Base-by-base conservation (phyloP, 1,140 invertebrate genomes). In the Drosophila equinoxialis region DNA sequence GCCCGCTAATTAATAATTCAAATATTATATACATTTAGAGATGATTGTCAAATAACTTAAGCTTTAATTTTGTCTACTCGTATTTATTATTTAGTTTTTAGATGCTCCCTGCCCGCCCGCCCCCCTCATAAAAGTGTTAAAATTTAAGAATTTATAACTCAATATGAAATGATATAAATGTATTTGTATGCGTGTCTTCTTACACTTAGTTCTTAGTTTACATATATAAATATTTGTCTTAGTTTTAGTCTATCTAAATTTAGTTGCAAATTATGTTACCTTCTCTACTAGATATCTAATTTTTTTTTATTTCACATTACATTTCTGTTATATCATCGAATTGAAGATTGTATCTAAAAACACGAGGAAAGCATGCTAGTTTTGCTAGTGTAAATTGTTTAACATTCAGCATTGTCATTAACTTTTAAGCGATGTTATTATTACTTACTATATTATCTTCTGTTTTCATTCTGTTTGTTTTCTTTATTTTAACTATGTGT, bases 1-100 rank as follows among this genome's bases (percentile, higher is more conserved):
- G 45, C 63, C 68, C 64, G 61, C 70, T 74, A 59, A 55, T 37
- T 37, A 37, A 37, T 10, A 59, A 55, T 11, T 37, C 0, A 23
- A 23, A 37, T 37, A 57, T 11, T n/a, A 26, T n/a, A 57, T 30
- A 37, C 20, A 55, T 55, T 68, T 70, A 77, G 62, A 55, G 76
- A 76, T 61, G 74, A 65, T 42, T 65, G 67, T 77, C 68, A 48
- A 61, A 74, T 66, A 60, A 79, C 55, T 72, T 87, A 83, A 87
- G 83, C 83, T 89, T 87, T 87, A 87, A 83, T 83, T 77, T 74
- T 72, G 75, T 81, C 63, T 71, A 86, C 72, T 74, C 41, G 57
- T 78, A 89, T 89, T 89, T 89, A 89, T 89, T 87, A 87, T 89
- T 89, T 89, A 84, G 84, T 86, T 75, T 86, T 72, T 87, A 85